Evolutionary conservation across 2,888 invertebrate species (phyloP), one percentile per base, ranked within the genome.

Genomic region (Lucinisca nassula): DNA sequence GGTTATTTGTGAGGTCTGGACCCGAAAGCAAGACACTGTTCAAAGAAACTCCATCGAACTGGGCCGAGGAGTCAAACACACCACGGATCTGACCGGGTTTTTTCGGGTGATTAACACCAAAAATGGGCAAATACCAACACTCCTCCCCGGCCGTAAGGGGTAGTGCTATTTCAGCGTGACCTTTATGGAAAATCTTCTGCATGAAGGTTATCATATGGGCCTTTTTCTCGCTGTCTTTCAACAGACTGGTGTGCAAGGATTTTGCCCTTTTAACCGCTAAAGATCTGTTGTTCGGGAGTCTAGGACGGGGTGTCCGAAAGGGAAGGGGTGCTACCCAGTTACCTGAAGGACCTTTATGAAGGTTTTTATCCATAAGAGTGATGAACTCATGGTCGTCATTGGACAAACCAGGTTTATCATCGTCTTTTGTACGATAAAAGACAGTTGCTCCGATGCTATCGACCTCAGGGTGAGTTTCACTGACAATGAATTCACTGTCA

Each of bases 61-160:
- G 40, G 3, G 84, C 84, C 14, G 87, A 88, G 8, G 77, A 61
- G 67, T 87, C 79, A 38, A 87, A 88, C 12, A 88, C 88, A 21
- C 35, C 78, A n/a, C 88, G 3, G 0, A 87, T 79, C 27, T 88
- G 40, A 45, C 81, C 55, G 24, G 58, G 87, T 72, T 90, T 83
- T 30, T 72, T 61, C 0, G 85, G 90, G 27, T 90, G 82, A 32
- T 86, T 80, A 1, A 90, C 83, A 0, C 90, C 91, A 72, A 92
- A 92, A 17, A 88, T 82, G 73, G 90, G 90, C 32, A 90, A 73
- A 40, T 85, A 90, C 91, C 84, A 92, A 30, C 83, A 82, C 45
- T 91, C 89, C 73, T 86, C 87, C 21, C 45, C 77, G 0, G 37
- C 17, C 24, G 32, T 8, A 0, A 89, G 38, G 10, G 78, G 37